A percentile compares a stretch with the other conserved stretches of the same genome.
Conservation (phyloP, 2,888 invertebrate genomes). For the Mimachlamys varia region DNA sequence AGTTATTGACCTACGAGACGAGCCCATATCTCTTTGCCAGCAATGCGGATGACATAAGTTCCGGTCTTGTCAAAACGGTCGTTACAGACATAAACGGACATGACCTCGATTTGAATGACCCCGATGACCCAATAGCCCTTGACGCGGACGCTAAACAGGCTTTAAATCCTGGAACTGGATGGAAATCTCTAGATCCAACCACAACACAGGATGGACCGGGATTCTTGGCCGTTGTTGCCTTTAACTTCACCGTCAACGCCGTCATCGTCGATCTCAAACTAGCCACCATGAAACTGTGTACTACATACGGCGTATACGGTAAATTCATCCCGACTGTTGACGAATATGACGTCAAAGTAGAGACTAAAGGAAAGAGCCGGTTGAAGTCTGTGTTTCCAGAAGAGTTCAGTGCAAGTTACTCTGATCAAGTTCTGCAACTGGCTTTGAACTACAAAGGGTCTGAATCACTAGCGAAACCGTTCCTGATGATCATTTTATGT, state of each 20-base stretch:
- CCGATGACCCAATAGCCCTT: background rate
- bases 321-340: background rate
- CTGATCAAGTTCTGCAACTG: background rate
- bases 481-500: background rate
- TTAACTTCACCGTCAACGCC: background rate
- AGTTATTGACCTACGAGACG: conserved; percentile 3
- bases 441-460: background rate
- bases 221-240: background rate
- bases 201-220: background rate
- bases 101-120: background rate
- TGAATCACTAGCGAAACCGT: background rate
- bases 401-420: conserved; percentile 15
- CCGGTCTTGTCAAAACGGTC: background rate
- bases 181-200: background rate
- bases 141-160: background rate
- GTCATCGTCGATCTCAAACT: background rate
- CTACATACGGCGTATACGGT: background rate
- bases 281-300: background rate
- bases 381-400: conserved; percentile 18
- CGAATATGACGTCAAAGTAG: conserved; percentile 7
- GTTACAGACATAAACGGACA: background rate
- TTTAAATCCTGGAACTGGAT: background rate
- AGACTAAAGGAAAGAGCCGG: background rate
- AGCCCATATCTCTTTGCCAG: background rate
- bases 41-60: background rate